These are phyloP conservation scores for Lanistes nyassanus DNA, from an alignment of 1,140 invertebrate genomes.

Conservation along the genomic window DNA sequence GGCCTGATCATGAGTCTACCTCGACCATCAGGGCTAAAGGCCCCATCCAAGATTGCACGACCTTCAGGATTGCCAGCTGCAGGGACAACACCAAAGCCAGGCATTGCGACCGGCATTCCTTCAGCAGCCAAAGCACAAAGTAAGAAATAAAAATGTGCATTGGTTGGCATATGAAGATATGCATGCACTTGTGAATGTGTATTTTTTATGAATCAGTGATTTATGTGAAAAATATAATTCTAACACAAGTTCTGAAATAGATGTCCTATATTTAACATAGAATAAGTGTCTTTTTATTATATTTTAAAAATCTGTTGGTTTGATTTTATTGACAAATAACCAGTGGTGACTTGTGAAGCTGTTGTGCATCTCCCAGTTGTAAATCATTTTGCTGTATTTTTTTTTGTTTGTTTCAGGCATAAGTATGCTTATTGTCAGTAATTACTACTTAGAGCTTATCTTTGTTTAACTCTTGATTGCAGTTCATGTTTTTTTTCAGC, in stretches of 20 bases:
- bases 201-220: background rate
- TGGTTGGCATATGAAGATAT: background rate
- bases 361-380: too few species aligned
- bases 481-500: too few species aligned
- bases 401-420: too few species aligned
- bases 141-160: conserved; percentile 33
- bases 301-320: too few species aligned
- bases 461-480: too few species aligned
- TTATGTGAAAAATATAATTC: background rate
- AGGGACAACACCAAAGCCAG: conserved; percentile 27
- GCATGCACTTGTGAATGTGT: background rate
- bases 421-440: too few species aligned
- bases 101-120: conserved; percentile 28
- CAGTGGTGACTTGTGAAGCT: too few species aligned
- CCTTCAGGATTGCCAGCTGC: conserved; percentile 34
- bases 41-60: conserved; percentile 51
- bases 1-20: conserved; percentile 51
- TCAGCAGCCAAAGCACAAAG: conserved; percentile 48
- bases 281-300: too few species aligned
- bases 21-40: conserved; percentile 56
- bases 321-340: too few species aligned
- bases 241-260: background rate
- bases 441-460: too few species aligned
- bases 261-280: background rate
- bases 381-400: too few species aligned